phyloP scores from a whole-genome alignment of 2,888 invertebrate species.

The Crematogaster levior region DNA sequence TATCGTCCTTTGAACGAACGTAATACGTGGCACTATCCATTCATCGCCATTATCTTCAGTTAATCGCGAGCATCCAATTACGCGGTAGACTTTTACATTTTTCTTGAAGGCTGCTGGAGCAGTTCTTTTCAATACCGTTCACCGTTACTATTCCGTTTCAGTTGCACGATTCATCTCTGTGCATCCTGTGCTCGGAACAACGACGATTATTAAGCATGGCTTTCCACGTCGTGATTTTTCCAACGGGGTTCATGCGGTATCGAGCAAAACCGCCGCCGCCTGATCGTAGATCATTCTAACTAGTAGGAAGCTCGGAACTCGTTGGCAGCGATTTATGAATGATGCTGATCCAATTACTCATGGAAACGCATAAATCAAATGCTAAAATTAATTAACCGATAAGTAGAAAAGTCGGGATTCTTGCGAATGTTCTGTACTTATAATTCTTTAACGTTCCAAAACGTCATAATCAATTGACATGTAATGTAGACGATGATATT shows the following conservation, averaged over 20 bases:
- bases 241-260: slow-evolving; percentile 30
- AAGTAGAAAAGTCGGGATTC: background rate
- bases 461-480: slow-evolving; percentile 5
- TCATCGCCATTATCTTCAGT: slow-evolving; percentile 60
- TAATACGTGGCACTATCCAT: slow-evolving; percentile 62
- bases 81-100: slow-evolving; percentile 50
- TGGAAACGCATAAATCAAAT: slow-evolving; percentile 33
- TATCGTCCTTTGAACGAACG: slow-evolving; percentile 38
- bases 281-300: slow-evolving; percentile 47
- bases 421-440: background rate
- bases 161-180: slow-evolving; percentile 12
- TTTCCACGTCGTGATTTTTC: slow-evolving; percentile 60
- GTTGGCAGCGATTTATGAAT: slow-evolving; percentile 50
- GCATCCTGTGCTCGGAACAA: slow-evolving; percentile 14
- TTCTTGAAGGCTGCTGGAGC: slow-evolving; percentile 33
- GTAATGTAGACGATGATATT: background rate
- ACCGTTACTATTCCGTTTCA: slow-evolving; percentile 66
- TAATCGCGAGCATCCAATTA: slow-evolving; percentile 68
- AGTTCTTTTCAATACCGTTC: slow-evolving; percentile 68
- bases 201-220: slow-evolving; percentile 56
- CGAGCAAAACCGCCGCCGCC: slow-evolving; percentile 28
- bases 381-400: slow-evolving; percentile 43
- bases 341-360: slow-evolving; percentile 53
- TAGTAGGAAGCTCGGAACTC: slow-evolving; percentile 33
- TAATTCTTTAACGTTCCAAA: background rate